Evolutionary conservation across 1,140 invertebrate genomes (phyloP).

Genomic region (Temnothorax nylanderi): DNA sequence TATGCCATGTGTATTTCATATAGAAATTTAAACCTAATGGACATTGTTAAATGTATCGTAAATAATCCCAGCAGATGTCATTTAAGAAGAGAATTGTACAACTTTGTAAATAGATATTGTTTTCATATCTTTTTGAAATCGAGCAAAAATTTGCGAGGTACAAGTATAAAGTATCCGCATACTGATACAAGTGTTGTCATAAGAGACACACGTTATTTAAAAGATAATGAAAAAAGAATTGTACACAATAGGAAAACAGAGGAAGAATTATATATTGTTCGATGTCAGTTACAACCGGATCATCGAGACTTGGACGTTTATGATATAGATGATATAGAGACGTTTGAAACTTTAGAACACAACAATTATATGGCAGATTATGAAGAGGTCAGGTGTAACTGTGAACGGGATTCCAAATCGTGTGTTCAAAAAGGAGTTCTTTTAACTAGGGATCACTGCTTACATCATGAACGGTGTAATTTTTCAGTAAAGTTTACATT

Average conservation of each 20-base stretch:
- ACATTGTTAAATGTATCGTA: background rate
- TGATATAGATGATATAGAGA: slow-evolving; percentile 50
- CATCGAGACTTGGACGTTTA: slow-evolving; percentile 64
- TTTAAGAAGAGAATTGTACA: background rate
- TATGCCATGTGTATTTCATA: background rate
- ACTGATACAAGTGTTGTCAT: background rate
- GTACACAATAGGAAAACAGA: background rate
- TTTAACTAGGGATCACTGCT: background rate
- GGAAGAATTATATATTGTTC: background rate
- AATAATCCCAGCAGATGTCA: background rate
- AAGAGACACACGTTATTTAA: background rate
- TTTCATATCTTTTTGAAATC: slow-evolving; percentile 14
- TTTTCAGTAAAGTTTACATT: slow-evolving; percentile 24
- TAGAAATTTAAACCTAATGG: slow-evolving; percentile 1
- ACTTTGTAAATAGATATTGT: slow-evolving; percentile 7
- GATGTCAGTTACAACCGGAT: slow-evolving; percentile 26
- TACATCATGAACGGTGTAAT: background rate
- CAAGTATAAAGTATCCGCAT: background rate
- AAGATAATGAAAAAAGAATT: background rate
- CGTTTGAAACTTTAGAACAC: slow-evolving; percentile 6
- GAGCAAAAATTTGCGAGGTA: slow-evolving; percentile 15
- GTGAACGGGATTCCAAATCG: background rate
- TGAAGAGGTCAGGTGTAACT: background rate
- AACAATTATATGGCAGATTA: background rate
- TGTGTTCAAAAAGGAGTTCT: background rate